phyloP scores from a whole-genome alignment of 2,113 vertebrate species.

The Shinisaurus crocodilurus region DNA sequence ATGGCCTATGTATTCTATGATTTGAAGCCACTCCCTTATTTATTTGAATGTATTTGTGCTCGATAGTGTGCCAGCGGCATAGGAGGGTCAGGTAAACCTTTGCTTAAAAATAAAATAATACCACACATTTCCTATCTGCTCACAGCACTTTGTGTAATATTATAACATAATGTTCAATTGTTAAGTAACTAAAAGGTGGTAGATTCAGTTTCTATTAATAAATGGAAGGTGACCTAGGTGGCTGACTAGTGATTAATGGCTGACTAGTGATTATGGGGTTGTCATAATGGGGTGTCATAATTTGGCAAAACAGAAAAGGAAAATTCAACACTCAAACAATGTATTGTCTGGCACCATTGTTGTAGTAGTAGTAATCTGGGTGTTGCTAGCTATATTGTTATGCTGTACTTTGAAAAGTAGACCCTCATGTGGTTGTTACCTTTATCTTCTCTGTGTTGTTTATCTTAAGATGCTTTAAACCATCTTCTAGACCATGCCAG shows the following conservation, averaged over 20 bases:
- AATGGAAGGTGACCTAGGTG: neutral
- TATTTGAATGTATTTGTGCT: no score
- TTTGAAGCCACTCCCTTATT: no score
- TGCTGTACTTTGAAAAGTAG: neutral
- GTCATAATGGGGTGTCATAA: neutral
- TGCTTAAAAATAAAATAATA: neutral
- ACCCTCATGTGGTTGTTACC: neutral
- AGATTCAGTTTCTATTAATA: neutral
- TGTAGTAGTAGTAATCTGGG: neutral
- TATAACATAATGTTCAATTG: neutral
- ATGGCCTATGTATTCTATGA: no score
- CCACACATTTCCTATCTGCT: neutral
- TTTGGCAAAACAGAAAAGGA: neutral
- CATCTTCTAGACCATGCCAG: neutral
- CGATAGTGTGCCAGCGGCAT: neutral
- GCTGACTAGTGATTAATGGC: no score
- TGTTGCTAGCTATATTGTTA: neutral
- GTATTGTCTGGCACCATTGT: neutral
- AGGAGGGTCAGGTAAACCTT: neutral
- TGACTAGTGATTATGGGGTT: neutral
- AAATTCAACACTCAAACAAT: neutral
- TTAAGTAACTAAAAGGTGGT: neutral
- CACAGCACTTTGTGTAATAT: neutral
- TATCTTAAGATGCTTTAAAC: constrained; percentile 8
- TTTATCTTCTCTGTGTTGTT: neutral